Conservation (phyloP, 1,140 invertebrate species). For the Drosophila carrolli region DNA sequence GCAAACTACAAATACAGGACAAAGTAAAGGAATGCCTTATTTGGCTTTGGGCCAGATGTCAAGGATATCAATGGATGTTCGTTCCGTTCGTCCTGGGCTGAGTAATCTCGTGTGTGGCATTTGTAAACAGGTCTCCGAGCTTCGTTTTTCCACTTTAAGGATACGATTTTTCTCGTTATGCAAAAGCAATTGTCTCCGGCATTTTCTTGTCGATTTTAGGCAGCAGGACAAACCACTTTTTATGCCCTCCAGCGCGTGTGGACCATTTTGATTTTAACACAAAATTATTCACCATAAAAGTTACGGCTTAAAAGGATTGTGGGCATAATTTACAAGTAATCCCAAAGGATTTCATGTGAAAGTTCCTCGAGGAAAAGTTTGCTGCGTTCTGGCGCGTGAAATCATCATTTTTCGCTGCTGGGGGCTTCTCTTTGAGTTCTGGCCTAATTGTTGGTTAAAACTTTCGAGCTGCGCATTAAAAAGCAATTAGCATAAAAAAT, state of each 20-base stretch:
- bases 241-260: conserved; percentile 55
- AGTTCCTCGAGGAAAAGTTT: conserved; percentile 21
- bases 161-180: conserved; percentile 32
- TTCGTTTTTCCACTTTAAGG: conserved; percentile 4
- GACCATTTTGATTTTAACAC: conserved; percentile 75
- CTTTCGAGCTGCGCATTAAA: conserved; percentile 63
- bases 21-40: conserved; percentile 22
- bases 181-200: conserved; percentile 67
- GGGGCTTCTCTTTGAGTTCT: conserved; percentile 15
- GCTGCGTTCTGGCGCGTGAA: conserved; percentile 57
- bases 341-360: conserved; percentile 40
- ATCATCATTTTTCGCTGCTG: conserved; percentile 50
- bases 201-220: conserved; percentile 57
- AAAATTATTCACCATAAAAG: conserved; percentile 79
- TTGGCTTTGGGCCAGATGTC: conserved; percentile 48
- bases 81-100: conserved; percentile 7
- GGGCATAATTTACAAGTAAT: conserved; percentile 71
- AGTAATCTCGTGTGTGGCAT: conserved; percentile 55
- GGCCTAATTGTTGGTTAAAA: conserved; percentile 60
- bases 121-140: conserved; percentile 36
- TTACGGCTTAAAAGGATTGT: conserved; percentile 79
- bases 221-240: not conserved
- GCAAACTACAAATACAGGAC: conserved; percentile 24
- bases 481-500: conserved; percentile 76
- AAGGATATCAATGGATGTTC: conserved; percentile 31